These are phyloP conservation scores for Rutilus rutilus DNA, from an alignment of 2,113 vertebrate genomes.

Conservation along the genomic window DNA sequence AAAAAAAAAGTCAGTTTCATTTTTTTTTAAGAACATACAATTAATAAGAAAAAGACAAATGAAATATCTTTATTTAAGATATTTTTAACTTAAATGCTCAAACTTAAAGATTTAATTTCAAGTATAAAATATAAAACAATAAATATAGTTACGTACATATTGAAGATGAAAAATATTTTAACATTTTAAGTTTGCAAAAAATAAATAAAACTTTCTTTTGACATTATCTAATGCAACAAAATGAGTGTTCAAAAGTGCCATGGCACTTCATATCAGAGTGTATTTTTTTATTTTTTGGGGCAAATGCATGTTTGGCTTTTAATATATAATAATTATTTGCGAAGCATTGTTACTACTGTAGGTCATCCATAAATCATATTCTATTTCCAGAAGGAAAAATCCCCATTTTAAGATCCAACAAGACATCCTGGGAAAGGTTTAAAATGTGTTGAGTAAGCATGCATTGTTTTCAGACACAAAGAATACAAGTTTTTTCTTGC, in stretches of 20 bases:
- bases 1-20: too few species aligned
- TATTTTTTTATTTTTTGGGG: neutral
- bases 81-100: too few species aligned
- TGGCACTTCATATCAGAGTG: neutral
- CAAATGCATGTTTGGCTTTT: neutral
- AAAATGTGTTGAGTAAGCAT: neutral
- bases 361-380: neutral
- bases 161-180: neutral
- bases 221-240: neutral
- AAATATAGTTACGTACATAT: neutral
- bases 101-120: too few species aligned
- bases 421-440: neutral
- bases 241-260: neutral
- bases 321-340: neutral
- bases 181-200: neutral
- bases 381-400: slow-evolving; percentile 13
- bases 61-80: too few species aligned
- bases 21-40: neutral
- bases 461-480: slow-evolving; percentile 22
- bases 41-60: neutral
- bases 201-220: too few species aligned
- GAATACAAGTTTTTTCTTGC: neutral
- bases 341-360: neutral
- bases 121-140: too few species aligned
- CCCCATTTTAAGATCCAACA: neutral